Percentiles rank a stretch among this genome's conserved stretches.
phyloP scores from a whole-genome alignment of 2,113 vertebrate genomes.

The Tichodroma muraria region DNA sequence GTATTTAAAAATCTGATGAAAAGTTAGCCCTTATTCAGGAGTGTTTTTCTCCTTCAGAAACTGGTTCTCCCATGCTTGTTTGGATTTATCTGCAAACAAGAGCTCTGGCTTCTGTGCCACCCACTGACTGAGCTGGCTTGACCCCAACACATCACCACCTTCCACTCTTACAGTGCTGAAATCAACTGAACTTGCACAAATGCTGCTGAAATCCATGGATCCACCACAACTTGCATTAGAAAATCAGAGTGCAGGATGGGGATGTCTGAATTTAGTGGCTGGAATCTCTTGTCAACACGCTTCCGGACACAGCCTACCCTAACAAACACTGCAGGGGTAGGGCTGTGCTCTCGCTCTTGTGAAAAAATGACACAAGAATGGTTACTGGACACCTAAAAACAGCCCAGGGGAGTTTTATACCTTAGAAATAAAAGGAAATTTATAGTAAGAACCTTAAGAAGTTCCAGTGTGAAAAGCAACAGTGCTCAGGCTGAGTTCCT shows the following conservation, averaged over 20 bases:
- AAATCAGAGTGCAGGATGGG: not conserved
- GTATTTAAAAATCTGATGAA: not conserved
- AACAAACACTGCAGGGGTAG: not conserved
- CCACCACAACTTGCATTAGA: not conserved
- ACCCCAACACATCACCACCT: not conserved
- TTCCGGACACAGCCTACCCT: not conserved
- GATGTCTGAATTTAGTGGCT: not conserved
- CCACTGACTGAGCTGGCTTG: not conserved
- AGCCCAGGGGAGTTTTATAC: not conserved
- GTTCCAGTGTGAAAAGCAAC: not conserved
- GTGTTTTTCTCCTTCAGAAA: not conserved
- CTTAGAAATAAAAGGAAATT: not conserved
- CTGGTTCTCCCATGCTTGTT: not conserved
- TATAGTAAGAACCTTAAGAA: not conserved
- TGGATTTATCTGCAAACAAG: not conserved
- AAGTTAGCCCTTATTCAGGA: conserved; percentile 46
- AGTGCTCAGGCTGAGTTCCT: not conserved
- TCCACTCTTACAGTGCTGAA: not conserved
- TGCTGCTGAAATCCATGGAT: not conserved
- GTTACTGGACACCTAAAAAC: not conserved
- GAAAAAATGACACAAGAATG: not conserved
- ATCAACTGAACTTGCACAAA: not conserved
- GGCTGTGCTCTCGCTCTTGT: not conserved
- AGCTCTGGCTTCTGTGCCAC: not conserved
- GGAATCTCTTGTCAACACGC: not conserved